phyloP scores from a whole-genome alignment of 2,797 vertebrate species.

The Chrysocyon brachyurus region DNA sequence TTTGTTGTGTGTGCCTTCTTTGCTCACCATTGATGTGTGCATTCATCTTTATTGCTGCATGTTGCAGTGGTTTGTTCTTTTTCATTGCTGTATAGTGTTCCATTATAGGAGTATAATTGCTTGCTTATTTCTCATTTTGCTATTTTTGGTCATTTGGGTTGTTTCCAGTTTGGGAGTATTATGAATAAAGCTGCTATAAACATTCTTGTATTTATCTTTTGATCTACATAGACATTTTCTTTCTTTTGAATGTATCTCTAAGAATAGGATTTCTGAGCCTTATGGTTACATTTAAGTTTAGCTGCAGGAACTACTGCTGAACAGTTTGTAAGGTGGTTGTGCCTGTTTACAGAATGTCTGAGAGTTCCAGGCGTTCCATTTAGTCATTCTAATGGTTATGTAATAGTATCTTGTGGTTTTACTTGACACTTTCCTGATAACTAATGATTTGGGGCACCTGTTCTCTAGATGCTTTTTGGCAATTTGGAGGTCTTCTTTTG shows the following conservation, averaged over 20 bases:
- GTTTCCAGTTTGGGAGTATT: conserved; percentile 1
- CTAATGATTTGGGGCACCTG: not conserved
- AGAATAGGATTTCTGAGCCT: not conserved
- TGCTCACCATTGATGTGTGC: not conserved
- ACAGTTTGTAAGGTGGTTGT: not conserved
- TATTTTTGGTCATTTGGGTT: not conserved
- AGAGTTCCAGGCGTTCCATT: not conserved
- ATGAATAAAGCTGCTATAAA: not conserved
- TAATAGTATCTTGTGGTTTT: not conserved
- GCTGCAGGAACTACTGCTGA: not conserved
- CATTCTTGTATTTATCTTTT: conserved; percentile 14
- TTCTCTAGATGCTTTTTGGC: not conserved
- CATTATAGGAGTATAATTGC: not conserved
- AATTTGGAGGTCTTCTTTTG: not conserved
- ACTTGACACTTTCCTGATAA: not conserved
- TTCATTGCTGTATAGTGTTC: not conserved
- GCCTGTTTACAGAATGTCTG: not conserved
- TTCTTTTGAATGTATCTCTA: not conserved
- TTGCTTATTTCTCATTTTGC: not conserved
- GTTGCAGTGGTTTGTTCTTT: not conserved
- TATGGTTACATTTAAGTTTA: not conserved
- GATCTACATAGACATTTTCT: not conserved
- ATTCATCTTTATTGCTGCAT: not conserved
- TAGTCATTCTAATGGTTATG: not conserved
- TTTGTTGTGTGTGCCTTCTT: not conserved